Evolutionary conservation across 2,888 invertebrate species (phyloP), one percentile per base, ranked within the genome.

Genomic region (Cerceris ruficornis): DNA sequence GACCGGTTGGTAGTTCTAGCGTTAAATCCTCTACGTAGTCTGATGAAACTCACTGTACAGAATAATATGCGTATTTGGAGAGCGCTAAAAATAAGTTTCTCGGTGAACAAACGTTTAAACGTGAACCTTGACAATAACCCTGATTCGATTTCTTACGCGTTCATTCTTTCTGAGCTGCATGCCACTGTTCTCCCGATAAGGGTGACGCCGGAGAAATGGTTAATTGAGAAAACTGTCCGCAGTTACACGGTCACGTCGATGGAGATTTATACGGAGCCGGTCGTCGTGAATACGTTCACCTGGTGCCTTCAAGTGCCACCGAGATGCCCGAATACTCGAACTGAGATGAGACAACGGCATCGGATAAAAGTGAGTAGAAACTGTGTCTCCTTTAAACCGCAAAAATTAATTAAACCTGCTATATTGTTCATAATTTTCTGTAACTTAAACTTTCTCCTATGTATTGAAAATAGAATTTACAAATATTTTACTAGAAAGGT

Each of bases 261-360:
- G 68, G 94, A 95, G 69, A 94, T 94, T 84, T 95, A 94, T 86
- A 94, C 94, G 50, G 95, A 96, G 74, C 95, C 96, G 64, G 95
- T 96, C 91, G 93, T 93, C 72, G 94, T 96, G 62, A 94, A 96
- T 78, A 95, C 95, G 1, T 96, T 96, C 90, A 95, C 94, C 85
- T 97, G 97, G 96, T 97, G 97, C 88, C 92, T 96, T 88, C 94
- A 95, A 77, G 94, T 97, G 88, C 97, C 97, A 7, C 97, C 97
- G n/a, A 93, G 96, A 79, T 97, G 97, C 90, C 95, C 96, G 58
- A 94, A 94, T 88, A 96, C 95, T 91, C 95, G 93, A 88, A 95
- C 95, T 11, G 95, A 95, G 92, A 94, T 95, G 93, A 94, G 95
- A 82, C 95, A 95, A 87, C 94, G 95, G 77, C 95, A 95, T 87